A percentile compares a stretch with the other conserved stretches of the same genome.
Conservation (phyloP, 1,140 invertebrate species). For the Drosophila prosaltans region DNA sequence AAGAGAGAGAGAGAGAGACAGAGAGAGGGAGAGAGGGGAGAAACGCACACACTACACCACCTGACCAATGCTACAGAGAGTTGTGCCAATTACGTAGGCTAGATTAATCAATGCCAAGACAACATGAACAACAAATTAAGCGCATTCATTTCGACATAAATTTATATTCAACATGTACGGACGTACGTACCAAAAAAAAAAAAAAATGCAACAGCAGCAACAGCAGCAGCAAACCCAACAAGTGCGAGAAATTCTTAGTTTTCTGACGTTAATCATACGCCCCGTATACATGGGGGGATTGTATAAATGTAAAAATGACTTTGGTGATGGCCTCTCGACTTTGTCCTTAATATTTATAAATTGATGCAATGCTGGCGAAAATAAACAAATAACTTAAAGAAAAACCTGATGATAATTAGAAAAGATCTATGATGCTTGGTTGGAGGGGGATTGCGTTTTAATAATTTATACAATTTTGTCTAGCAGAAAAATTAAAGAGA, state of each 20-base stretch:
- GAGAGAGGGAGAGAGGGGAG: not conserved
- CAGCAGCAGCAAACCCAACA: conserved; percentile 53
- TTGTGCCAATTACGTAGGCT: conserved; percentile 63
- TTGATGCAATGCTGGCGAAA: conserved; percentile 63
- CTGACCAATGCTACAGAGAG: conserved; percentile 31
- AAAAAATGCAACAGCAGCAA: not conserved
- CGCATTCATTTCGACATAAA: conserved; percentile 69
- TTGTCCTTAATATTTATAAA: conserved; percentile 75
- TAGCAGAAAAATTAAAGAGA: not conserved
- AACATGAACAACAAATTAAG: conserved; percentile 77
- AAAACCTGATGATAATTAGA: conserved; percentile 14
- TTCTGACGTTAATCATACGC: conserved; percentile 77
- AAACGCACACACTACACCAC: not conserved
- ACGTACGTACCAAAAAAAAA: conserved; percentile 11
- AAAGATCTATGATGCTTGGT: conserved; percentile 37
- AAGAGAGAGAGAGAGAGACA: not conserved
- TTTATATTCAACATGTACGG: conserved; percentile 62
- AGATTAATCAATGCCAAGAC: conserved; percentile 78
- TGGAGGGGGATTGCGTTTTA: conserved; percentile 17
- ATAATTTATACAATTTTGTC: conserved; percentile 7
- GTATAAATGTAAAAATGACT: conserved; percentile 56
- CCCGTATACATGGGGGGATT: conserved; percentile 43
- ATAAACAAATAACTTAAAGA: conserved; percentile 57
- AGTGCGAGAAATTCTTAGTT: conserved; percentile 56
- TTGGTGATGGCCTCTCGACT: conserved; percentile 65